Conservation (phyloP, 37 sponge, comb jelly and placozoan genomes). For the Aplysina aerophoba region DNA sequence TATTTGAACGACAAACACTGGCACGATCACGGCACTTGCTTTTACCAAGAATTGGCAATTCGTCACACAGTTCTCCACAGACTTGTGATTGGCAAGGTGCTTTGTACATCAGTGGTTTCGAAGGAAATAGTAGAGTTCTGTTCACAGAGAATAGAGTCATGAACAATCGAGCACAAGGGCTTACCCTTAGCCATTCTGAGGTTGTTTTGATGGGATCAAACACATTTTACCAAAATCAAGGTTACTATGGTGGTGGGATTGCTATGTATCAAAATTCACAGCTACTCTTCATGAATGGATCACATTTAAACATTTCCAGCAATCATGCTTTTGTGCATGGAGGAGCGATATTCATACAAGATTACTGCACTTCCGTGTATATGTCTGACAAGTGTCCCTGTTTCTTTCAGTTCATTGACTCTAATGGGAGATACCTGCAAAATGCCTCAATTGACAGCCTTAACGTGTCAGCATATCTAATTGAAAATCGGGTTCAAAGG, state of each 20-base stretch:
- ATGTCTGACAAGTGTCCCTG: neutral
- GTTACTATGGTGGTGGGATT: slow-evolving; percentile 10
- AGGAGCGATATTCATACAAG: slow-evolving; percentile 16
- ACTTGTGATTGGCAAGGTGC: slow-evolving; percentile 13
- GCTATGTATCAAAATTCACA: neutral
- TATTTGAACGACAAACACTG: too few relatives aligned
- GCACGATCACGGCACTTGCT: too few relatives aligned
- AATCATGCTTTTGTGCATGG: neutral
- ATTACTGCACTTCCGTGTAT: neutral
- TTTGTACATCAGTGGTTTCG: neutral
- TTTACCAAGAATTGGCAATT: too few relatives aligned
- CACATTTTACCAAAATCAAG: neutral
- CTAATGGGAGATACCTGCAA: neutral
- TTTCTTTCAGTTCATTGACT: slow-evolving; percentile 16
- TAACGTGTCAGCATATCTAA: neutral
- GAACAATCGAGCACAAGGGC: neutral
- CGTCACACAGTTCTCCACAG: too few relatives aligned
- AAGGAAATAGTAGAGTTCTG: neutral
- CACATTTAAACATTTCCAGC: neutral
- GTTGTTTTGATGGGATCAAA: slow-evolving; percentile 10
- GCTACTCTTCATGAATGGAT: neutral
- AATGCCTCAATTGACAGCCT: neutral
- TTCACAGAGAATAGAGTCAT: neutral
- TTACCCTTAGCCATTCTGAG: neutral
- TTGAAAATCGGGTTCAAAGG: neutral